A percentile compares a stretch with the other conserved stretches of the same genome.
Conservation (phyloP, 1,140 invertebrate species). For the Caenorhabditis remanei region DNA sequence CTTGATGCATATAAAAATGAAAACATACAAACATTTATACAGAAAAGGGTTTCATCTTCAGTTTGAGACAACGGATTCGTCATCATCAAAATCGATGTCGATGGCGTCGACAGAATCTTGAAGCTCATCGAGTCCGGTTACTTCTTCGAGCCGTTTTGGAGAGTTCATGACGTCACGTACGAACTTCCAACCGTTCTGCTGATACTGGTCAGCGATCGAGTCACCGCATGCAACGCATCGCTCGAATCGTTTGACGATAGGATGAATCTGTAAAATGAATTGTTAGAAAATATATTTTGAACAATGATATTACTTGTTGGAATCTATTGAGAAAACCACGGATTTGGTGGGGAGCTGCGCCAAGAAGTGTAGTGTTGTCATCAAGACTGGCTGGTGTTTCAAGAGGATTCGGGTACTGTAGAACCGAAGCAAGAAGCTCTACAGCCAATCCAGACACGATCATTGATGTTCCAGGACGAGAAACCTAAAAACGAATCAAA, state of each 20-base stretch:
- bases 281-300: neutral
- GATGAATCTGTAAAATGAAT: constrained; percentile 61
- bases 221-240: constrained; percentile 66
- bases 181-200: constrained; percentile 64
- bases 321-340: constrained; percentile 89
- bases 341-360: constrained; percentile 92
- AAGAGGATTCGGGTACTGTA: constrained; percentile 86
- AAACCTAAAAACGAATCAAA: constrained; percentile 28
- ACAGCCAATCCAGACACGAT: constrained; percentile 91
- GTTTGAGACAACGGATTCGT: constrained; percentile 42
- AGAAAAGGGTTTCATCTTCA: neutral
- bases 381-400: constrained; percentile 81
- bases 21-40: neutral
- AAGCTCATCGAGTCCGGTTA: constrained; percentile 66
- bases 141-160: constrained; percentile 59
- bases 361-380: constrained; percentile 78
- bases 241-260: constrained; percentile 64
- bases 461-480: constrained; percentile 87
- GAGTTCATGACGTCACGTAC: constrained; percentile 64
- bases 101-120: constrained; percentile 61
- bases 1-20: too few relatives aligned
- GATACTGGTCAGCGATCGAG: constrained; percentile 45
- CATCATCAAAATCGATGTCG: constrained; percentile 63
- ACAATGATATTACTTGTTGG: constrained; percentile 41
- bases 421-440: constrained; percentile 88